Percentiles rank a stretch among this genome's conserved stretches.
These are phyloP conservation scores for Phainopepla nitens DNA, from an alignment of 2,113 vertebrate species.

Conservation along the genomic window DNA sequence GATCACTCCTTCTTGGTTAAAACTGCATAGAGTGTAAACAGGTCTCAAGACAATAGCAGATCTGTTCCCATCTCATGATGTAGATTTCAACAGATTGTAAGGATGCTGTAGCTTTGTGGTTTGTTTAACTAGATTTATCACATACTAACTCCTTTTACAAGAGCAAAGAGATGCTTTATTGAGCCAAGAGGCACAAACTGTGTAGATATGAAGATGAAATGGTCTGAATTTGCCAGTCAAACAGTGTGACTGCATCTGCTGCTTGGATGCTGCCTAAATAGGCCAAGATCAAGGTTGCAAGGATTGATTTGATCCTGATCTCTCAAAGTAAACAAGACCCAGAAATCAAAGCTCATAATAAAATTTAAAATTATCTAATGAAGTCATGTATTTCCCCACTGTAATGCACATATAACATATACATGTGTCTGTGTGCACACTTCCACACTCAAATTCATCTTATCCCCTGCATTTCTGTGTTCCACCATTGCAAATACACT, in stretches of 20 bases:
- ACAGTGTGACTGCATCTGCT: neutral
- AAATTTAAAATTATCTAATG: neutral
- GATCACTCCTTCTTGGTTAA: neutral
- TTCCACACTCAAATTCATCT: neutral
- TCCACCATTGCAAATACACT: neutral
- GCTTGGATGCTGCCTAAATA: neutral
- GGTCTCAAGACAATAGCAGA: neutral
- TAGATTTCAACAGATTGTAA: neutral
- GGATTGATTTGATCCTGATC: neutral
- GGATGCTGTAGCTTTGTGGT: neutral
- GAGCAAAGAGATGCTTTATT: neutral
- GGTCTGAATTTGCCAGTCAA: constrained; percentile 29
- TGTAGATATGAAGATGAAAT: neutral
- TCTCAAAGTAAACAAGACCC: neutral
- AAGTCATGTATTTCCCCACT: neutral
- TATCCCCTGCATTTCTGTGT: neutral
- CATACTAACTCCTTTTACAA: neutral
- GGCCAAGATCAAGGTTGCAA: constrained; percentile 15
- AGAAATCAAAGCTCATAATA: neutral
- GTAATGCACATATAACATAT: neutral
- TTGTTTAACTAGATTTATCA: neutral
- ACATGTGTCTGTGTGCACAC: neutral
- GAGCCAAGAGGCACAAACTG: neutral
- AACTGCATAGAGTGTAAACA: neutral
- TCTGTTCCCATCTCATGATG: neutral